Conservation (phyloP, 2,888 invertebrate species). For the Tiliacea citrago region DNA sequence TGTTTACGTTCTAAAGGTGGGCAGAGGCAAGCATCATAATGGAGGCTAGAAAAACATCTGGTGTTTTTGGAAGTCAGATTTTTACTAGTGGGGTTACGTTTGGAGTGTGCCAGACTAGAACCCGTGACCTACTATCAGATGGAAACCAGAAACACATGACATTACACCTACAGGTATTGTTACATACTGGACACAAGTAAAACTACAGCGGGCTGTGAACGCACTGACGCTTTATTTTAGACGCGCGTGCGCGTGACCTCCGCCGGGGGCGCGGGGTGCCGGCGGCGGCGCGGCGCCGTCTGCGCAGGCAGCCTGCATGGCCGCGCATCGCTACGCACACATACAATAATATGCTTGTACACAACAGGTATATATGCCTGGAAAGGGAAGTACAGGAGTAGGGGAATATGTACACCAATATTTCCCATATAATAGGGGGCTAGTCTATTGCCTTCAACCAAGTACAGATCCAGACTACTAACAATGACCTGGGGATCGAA, state of each 20-base stretch:
- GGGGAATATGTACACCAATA: not conserved
- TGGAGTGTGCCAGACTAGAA: not conserved
- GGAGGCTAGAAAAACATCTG: not conserved
- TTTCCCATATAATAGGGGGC: not conserved
- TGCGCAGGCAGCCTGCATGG: too few species aligned
- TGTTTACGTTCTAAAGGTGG: constrained; percentile 82
- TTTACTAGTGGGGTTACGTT: not conserved
- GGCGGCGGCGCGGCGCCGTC: too few species aligned
- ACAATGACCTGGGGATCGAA: not conserved
- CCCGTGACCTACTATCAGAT: not conserved
- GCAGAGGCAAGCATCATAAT: not conserved
- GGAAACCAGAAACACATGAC: not conserved
- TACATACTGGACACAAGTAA: too few species aligned
- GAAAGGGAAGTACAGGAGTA: too few species aligned
- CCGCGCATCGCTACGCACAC: too few species aligned
- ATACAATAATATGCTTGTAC: too few species aligned
- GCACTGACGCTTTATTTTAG: too few species aligned
- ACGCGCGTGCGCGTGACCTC: too few species aligned
- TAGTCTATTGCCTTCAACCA: not conserved
- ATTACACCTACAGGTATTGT: too few species aligned
- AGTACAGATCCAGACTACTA: not conserved
- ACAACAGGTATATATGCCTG: too few species aligned
- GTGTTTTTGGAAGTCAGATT: not conserved
- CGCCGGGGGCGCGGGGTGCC: too few species aligned
- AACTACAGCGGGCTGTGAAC: too few species aligned